Evolutionary conservation across 2,113 vertebrate genomes (phyloP).

Genomic region (Grammomys dolichurus): DNA sequence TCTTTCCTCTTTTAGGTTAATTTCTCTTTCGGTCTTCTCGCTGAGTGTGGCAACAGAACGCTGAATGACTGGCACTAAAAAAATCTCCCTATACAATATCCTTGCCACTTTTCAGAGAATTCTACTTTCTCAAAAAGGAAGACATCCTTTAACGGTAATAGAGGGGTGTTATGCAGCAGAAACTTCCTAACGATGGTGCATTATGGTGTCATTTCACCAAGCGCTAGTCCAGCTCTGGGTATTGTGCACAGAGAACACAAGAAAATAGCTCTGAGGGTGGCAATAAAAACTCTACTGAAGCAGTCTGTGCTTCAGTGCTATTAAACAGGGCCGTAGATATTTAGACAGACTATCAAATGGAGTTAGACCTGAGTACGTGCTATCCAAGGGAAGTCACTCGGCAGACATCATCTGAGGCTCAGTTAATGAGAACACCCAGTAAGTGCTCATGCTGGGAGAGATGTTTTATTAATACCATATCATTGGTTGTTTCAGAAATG

Average conservation of each 20-base stretch:
- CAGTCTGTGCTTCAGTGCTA: conserved; percentile 6
- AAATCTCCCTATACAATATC: background rate
- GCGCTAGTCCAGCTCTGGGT: conserved; percentile 8
- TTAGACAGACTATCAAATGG: conserved; percentile 62
- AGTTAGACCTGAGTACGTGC: conserved; percentile 19
- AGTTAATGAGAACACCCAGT: conserved; percentile 63
- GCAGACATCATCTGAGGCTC: conserved; percentile 51
- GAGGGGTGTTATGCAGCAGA: background rate
- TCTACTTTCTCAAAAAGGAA: background rate
- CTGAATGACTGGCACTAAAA: background rate
- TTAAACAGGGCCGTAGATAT: conserved; percentile 53
- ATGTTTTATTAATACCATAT: conserved; percentile 70
- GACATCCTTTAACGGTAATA: background rate
- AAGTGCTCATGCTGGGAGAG: conserved; percentile 15
- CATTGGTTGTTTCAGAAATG: conserved; percentile 43
- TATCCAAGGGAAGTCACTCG: conserved; percentile 32
- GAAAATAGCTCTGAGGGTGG: conserved; percentile 38
- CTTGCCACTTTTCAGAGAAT: conserved; percentile 6
- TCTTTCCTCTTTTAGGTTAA: background rate
- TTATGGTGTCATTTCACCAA: background rate
- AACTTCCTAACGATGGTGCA: background rate
- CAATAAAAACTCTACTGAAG: conserved; percentile 36
- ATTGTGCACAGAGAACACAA: background rate
- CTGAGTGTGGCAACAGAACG: background rate
- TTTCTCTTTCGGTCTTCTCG: background rate